Evolutionary conservation across 2,113 vertebrate species (phyloP).

Genomic region (Smithornis capensis): DNA sequence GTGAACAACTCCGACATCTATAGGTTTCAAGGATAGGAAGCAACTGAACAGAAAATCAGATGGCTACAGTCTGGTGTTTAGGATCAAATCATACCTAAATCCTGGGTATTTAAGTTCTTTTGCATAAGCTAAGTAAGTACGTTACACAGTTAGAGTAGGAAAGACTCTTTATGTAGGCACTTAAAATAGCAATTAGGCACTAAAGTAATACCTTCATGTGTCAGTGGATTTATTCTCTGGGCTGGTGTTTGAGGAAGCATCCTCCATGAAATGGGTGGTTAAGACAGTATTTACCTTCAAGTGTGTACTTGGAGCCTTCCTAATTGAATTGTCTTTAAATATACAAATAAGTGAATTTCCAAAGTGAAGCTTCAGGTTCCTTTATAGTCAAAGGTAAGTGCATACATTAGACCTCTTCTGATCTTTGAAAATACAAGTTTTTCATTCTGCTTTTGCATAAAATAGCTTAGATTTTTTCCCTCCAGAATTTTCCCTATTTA

Average conservation of each 20-base stretch:
- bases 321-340: not conserved
- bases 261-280: not conserved
- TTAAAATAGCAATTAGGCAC: not conserved
- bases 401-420: not conserved
- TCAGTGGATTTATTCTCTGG: not conserved
- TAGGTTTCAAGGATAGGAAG: not conserved
- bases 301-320: not conserved
- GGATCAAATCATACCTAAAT: not conserved
- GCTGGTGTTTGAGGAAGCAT: not conserved
- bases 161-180: not conserved
- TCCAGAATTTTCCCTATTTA: not conserved
- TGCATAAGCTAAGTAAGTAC: not conserved
- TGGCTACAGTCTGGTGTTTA: not conserved
- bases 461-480: not conserved
- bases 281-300: not conserved
- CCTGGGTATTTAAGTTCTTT: not conserved
- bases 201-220: fast-evolving
- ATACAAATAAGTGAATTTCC: not conserved
- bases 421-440: not conserved
- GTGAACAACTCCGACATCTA: not conserved
- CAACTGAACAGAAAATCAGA: not conserved
- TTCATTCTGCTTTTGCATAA: not conserved
- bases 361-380: not conserved
- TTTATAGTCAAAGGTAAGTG: not conserved
- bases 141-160: not conserved